Percentiles rank a stretch among this genome's conserved stretches.
phyloP scores from a whole-genome alignment of 2,888 invertebrate genomes.

The Hyalella azteca region DNA sequence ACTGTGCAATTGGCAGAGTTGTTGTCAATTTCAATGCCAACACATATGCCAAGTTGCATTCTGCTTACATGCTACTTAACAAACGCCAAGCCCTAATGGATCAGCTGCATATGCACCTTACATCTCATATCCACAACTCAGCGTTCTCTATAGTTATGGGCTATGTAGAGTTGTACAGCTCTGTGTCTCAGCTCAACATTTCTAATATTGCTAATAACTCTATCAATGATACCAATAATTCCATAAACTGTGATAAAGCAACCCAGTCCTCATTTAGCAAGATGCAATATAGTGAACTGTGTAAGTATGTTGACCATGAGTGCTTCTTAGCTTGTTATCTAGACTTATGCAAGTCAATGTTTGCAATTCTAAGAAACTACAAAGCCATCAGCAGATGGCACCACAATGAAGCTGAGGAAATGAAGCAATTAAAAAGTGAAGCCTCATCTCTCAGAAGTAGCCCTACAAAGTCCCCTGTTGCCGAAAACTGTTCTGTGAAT shows the following conservation, averaged over 20 bases:
- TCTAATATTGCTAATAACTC: slow-evolving; percentile 59
- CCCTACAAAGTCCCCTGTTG: neutral
- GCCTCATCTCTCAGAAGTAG: neutral
- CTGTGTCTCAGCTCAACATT: slow-evolving; percentile 37
- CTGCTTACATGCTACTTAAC: slow-evolving; percentile 80
- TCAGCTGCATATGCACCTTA: slow-evolving; percentile 92
- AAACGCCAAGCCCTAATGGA: slow-evolving; percentile 93
- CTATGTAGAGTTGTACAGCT: slow-evolving; percentile 67
- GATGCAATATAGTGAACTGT: slow-evolving; percentile 82
- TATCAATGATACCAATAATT: slow-evolving; percentile 56
- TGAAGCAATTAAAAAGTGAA: neutral
- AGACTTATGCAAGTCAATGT: slow-evolving; percentile 57
- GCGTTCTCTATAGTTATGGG: slow-evolving; percentile 71
- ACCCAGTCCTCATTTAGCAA: slow-evolving; percentile 65
- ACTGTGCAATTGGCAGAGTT: slow-evolving; percentile 81
- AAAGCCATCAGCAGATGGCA: slow-evolving; percentile 54
- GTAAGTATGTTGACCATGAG: slow-evolving; percentile 63
- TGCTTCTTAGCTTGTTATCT: slow-evolving; percentile 55
- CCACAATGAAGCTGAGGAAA: neutral
- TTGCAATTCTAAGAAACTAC: slow-evolving; percentile 54
- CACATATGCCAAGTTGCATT: slow-evolving; percentile 53
- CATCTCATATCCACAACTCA: slow-evolving; percentile 85
- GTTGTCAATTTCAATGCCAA: slow-evolving; percentile 51
- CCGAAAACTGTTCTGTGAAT: slow-evolving; percentile 19
- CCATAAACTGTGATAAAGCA: slow-evolving; percentile 65